phyloP scores from a whole-genome alignment of 2,888 invertebrate species.

The Lithophane semibrunnea region DNA sequence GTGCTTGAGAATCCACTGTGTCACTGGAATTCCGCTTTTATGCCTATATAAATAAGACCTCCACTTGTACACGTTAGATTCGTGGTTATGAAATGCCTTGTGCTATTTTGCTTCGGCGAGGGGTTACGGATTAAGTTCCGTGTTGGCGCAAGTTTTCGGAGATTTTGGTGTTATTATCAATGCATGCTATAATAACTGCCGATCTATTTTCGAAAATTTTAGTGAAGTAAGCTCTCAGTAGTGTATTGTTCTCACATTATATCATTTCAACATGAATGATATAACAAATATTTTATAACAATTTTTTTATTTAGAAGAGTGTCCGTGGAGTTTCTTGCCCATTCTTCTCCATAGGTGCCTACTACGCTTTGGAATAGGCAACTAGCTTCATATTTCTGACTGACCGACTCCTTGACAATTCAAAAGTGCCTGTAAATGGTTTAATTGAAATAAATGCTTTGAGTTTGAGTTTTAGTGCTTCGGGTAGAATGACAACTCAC shows the following conservation, averaged over 20 bases:
- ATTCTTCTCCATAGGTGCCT: too few relatives aligned
- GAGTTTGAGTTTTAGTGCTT: too few relatives aligned
- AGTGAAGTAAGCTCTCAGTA: background rate
- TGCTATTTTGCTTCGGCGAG: conserved; percentile 76
- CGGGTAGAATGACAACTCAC: background rate
- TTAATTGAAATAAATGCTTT: too few relatives aligned
- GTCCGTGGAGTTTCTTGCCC: too few relatives aligned
- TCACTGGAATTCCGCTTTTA: conserved; percentile 64
- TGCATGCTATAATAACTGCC: background rate
- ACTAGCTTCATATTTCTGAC: too few relatives aligned
- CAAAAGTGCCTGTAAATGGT: too few relatives aligned
- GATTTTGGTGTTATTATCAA: conserved; percentile 29
- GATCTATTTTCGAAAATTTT: background rate
- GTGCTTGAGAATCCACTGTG: conserved; percentile 55
- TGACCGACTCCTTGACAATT: too few relatives aligned
- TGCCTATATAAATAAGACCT: conserved; percentile 59
- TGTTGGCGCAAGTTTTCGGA: conserved; percentile 69
- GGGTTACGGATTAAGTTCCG: conserved; percentile 77
- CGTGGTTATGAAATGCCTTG: conserved; percentile 78
- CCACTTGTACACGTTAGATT: conserved; percentile 63
- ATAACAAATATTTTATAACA: too few relatives aligned
- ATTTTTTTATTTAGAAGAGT: too few relatives aligned
- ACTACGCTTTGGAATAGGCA: too few relatives aligned
- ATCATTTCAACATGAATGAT: too few relatives aligned
- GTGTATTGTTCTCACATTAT: background rate